Conservation (phyloP, 2,888 invertebrate genomes). For the Pammene aurita region DNA sequence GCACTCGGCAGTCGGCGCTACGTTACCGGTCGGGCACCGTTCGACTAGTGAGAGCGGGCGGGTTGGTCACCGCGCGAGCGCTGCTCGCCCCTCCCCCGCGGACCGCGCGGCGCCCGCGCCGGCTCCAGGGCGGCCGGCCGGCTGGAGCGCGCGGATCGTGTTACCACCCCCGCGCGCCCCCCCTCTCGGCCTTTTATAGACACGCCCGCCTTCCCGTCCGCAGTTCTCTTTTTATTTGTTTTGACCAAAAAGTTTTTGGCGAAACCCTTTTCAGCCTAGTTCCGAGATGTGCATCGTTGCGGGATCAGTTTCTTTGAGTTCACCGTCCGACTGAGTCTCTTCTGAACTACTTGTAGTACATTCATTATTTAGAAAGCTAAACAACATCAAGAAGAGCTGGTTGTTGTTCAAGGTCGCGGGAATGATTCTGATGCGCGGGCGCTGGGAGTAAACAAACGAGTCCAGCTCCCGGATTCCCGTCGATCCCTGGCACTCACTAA, state of each 20-base stretch:
- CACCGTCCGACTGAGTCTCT: slow-evolving; percentile 5
- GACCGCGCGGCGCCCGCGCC: slow-evolving; percentile 49
- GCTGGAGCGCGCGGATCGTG: slow-evolving; percentile 82
- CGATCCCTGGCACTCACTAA: slow-evolving; percentile 68
- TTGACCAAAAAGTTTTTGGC: slow-evolving; percentile 77
- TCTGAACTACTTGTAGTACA: slow-evolving; percentile 22
- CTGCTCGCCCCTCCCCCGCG: slow-evolving; percentile 51
- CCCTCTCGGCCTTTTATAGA: slow-evolving; percentile 83
- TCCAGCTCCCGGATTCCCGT: slow-evolving; percentile 64
- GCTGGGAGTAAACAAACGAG: slow-evolving; percentile 44
- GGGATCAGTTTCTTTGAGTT: slow-evolving; percentile 23
- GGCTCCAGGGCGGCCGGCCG: slow-evolving; percentile 79
- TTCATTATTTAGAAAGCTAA: slow-evolving; percentile 35
- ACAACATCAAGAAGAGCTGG: slow-evolving; percentile 29
- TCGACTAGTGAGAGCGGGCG: slow-evolving; percentile 82
- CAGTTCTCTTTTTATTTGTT: slow-evolving; percentile 78
- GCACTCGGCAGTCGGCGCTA: slow-evolving; percentile 83
- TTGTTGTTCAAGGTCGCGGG: slow-evolving; percentile 32
- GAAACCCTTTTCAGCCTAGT: slow-evolving; percentile 59
- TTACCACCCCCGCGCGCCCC: slow-evolving; percentile 82
- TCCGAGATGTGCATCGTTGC: slow-evolving; percentile 11
- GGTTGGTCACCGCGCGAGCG: slow-evolving; percentile 68
- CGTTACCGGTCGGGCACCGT: slow-evolving; percentile 84
- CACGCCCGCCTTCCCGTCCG: slow-evolving; percentile 77
- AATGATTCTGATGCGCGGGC: slow-evolving; percentile 28